Conservation (phyloP, 2,113 vertebrate genomes). For the Hippocampus guttulatus region DNA sequence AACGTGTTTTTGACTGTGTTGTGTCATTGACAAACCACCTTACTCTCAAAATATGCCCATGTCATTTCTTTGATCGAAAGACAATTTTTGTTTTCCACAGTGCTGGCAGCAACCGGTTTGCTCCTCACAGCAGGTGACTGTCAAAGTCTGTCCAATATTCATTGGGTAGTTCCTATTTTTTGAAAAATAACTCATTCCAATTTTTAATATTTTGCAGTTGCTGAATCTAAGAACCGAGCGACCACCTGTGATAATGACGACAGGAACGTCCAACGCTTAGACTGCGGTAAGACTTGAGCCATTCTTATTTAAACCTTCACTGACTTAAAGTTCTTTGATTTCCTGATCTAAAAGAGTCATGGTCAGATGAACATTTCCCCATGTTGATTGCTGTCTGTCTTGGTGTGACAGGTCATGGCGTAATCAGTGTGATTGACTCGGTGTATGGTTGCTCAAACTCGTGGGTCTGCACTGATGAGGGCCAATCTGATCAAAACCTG, state of each 20-base stretch:
- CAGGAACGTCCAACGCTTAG: conserved; percentile 15
- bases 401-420: neutral
- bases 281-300: conserved; percentile 26
- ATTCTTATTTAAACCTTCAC: neutral
- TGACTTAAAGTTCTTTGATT: no score
- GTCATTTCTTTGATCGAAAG: no score
- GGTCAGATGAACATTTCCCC: no score
- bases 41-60: neutral
- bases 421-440: neutral
- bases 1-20: no score
- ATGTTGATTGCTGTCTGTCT: neutral
- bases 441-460: neutral
- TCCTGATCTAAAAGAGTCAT: no score
- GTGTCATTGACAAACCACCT: no score
- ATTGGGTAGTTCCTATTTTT: neutral
- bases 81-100: neutral
- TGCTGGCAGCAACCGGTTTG: neutral
- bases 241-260: neutral
- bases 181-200: no score
- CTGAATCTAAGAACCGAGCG: neutral
- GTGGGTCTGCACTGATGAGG: neutral
- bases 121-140: neutral
- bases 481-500: fast-evolving
- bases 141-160: neutral
- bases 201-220: neutral